Evolutionary conservation across 92 coral and sea anemone genomes (phyloP).

Genomic region (Scolanthus callimorphus): DNA sequence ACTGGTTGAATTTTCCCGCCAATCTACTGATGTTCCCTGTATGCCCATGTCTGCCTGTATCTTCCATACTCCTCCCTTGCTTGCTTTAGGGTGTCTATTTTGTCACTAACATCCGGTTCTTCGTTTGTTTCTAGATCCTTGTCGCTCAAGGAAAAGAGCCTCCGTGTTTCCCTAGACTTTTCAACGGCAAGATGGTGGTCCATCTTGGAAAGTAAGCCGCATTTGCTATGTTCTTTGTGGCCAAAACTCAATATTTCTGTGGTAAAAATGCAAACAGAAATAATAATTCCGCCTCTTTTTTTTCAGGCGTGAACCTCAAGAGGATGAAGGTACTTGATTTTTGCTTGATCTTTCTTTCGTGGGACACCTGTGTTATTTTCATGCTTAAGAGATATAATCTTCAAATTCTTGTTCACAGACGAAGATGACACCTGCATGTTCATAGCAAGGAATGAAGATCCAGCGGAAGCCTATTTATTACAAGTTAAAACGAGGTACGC

Average conservation of each 20-base stretch:
- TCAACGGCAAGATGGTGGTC: conserved; percentile 92
- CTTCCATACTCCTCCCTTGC: no score
- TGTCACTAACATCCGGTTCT: no score
- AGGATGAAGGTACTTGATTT: conserved; percentile 48
- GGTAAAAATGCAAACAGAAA: no score
- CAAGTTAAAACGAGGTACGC: conserved; percentile 94
- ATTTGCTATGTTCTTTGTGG: no score
- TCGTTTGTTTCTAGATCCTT: conserved; percentile 86
- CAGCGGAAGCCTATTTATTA: conserved; percentile 67
- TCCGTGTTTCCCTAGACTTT: conserved; percentile 91
- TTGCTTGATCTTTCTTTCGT: background rate
- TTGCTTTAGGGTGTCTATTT: no score
- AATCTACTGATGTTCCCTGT: no score
- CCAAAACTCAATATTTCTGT: no score
- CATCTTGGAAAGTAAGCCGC: conserved; percentile 97
- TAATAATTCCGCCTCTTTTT: conserved; percentile 4
- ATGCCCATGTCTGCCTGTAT: no score
- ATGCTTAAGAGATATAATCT: no score
- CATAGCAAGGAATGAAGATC: conserved; percentile 83
- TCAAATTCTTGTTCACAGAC: no score
- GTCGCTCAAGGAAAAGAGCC: conserved; percentile 96
- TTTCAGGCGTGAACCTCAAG: conserved; percentile 48
- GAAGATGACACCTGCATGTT: conserved; percentile 58
- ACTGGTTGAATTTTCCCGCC: no score
- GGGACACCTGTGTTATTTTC: background rate